Percentiles rank a stretch among this genome's conserved stretches.
These are phyloP conservation scores for Tursiops truncatus DNA, from an alignment of 2,113 vertebrate genomes.

Conservation along the genomic window DNA sequence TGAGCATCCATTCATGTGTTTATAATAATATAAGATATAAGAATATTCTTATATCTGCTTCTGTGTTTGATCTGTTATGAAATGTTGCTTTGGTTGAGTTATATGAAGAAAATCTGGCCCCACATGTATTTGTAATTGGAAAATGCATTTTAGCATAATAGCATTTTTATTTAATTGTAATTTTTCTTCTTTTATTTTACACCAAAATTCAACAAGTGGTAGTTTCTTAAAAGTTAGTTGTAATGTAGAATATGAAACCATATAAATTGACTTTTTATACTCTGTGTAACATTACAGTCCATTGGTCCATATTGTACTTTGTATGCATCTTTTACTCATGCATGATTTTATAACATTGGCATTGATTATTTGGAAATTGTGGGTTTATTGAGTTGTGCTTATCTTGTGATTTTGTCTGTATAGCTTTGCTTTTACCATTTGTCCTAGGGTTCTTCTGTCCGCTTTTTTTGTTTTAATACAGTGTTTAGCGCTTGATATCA, in stretches of 20 bases:
- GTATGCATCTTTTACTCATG: not conserved
- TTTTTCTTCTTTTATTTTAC: not conserved
- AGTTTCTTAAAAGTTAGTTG: not conserved
- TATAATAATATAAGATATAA: too few relatives aligned
- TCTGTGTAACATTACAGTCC: not conserved
- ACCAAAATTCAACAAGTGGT: not conserved
- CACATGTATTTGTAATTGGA: not conserved
- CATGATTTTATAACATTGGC: not conserved
- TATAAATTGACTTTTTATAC: too few relatives aligned
- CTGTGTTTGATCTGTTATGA: not conserved
- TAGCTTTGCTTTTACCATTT: too few relatives aligned
- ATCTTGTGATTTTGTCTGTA: not conserved
- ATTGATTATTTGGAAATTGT: not conserved
- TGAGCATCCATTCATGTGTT: too few relatives aligned
- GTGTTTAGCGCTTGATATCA: too few relatives aligned
- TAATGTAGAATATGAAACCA: not conserved
- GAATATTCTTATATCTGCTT: not conserved
- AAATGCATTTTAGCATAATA: not conserved
- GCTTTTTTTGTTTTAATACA: too few relatives aligned
- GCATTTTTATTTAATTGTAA: not conserved
- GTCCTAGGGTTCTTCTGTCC: too few relatives aligned
- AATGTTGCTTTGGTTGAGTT: not conserved
- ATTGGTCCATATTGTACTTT: too few relatives aligned
- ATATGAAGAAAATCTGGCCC: not conserved
- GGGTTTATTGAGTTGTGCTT: not conserved